Conservation (phyloP, 2,888 invertebrate genomes). For the Maniola hyperantus region DNA sequence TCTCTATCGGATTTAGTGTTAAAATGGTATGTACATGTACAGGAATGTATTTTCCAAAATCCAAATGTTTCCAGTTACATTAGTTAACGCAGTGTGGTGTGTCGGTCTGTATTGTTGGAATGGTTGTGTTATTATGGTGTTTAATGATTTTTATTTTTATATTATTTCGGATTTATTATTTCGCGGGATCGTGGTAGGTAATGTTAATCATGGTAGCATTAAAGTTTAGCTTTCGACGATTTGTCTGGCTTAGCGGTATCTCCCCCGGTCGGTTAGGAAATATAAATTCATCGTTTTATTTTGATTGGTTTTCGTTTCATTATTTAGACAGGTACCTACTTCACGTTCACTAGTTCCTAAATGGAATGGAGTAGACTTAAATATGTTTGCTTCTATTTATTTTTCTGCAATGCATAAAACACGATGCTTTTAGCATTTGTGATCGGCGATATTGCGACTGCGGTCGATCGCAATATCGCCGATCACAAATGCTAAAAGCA, state of each 20-base stretch:
- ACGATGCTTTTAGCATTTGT: no score
- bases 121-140: slow-evolving; percentile 35
- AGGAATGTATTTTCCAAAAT: slow-evolving; percentile 40
- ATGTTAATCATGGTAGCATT: slow-evolving; percentile 4
- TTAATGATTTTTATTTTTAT: slow-evolving; percentile 23
- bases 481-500: no score
- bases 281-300: neutral
- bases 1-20: neutral
- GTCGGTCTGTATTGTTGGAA: slow-evolving; percentile 30
- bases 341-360: no score
- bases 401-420: no score
- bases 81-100: slow-evolving; percentile 33
- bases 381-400: no score
- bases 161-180: slow-evolving; percentile 17
- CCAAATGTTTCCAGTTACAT: slow-evolving; percentile 37
- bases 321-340: no score
- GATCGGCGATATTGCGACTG: no score
- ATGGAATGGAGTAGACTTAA: no score
- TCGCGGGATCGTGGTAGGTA: slow-evolving; percentile 8
- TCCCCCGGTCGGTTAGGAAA: neutral
- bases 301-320: no score
- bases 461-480: no score
- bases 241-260: neutral
- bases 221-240: neutral
- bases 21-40: slow-evolving; percentile 18